These are phyloP conservation scores for Papio anubis DNA, from an alignment of 2,113 vertebrate genomes.

Conservation along the genomic window DNA sequence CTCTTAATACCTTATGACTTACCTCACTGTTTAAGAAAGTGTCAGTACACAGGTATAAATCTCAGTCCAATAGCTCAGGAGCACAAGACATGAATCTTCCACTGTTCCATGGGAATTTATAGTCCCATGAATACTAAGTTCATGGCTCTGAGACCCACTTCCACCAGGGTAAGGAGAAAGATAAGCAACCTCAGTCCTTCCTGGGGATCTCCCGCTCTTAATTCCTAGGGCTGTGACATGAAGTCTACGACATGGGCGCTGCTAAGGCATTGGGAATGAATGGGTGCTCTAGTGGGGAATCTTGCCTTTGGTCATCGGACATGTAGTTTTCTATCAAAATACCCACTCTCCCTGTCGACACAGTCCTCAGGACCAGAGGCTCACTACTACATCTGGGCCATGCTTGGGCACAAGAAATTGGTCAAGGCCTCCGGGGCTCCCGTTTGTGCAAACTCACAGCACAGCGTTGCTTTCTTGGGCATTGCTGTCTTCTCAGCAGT, in stretches of 20 bases:
- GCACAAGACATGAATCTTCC: background rate
- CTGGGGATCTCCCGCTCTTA: background rate
- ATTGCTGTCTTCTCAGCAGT: background rate
- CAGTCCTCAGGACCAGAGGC: background rate
- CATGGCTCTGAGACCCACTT: background rate
- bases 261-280: background rate
- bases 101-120: background rate
- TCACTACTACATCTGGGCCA: background rate
- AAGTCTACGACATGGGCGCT: background rate
- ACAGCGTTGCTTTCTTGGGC: background rate
- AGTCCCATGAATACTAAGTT: no score
- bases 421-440: background rate
- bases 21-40: background rate
- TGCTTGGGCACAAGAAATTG: background rate
- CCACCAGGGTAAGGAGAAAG: background rate
- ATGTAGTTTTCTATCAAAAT: background rate
- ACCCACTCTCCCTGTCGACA: background rate
- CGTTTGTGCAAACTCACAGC: background rate
- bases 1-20: conserved; percentile 12
- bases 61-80: background rate
- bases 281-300: background rate
- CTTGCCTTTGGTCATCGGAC: background rate
- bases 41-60: background rate
- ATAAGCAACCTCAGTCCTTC: background rate
- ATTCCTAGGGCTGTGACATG: rapidly evolving